Base-by-base conservation (phyloP, 2,113 vertebrate species). In the Panthera leo region DNA sequence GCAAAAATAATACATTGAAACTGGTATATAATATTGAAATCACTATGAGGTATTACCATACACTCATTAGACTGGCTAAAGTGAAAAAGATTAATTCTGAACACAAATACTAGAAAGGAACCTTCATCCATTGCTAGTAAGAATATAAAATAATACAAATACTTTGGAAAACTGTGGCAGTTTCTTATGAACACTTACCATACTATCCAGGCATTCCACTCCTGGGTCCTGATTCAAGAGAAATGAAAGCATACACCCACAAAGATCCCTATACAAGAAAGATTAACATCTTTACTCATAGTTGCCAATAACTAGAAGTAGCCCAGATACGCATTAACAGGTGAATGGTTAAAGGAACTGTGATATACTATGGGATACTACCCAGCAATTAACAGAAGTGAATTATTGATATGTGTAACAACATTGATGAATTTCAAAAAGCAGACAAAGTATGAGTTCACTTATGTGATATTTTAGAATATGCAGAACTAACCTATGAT, bases 1-100 rank as follows among this genome's bases (percentile, higher is more conserved):
- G 18, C 19, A 91, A 93, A 93, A 78, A 87, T 78, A 68, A n/a
- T 78, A 84, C 71, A 58, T 85, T 93, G n/a, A 97, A 65, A 76
- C 42, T 78, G 63, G 7, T 21, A 25, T 90, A 1, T 86, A 87
- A 90, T 82, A 58, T 55, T 80, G 71, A 95, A 95, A 75, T 84
- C 67, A 82, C 65, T 53, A 5, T 68, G 39, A 63, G 13, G n/a
- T 91, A 82, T 82, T 89, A 75, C 34, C 73, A 34, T 14, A 76
- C 13, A 84, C 36, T 63, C 15, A 36, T 31, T 83, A 68, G 71
- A 45, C 34, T 95, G 29, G n/a, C 29, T 31, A 48, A 75, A 91
- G 34, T 94, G 21, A 75, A 71, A 87, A 89, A 65, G 16, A 89
- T 31, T 70, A 61, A 68, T 61, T 61, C 58, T 23, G 36, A 95